phyloP scores from a whole-genome alignment of 2,888 invertebrate genomes.

The Choreutis nemorana region DNA sequence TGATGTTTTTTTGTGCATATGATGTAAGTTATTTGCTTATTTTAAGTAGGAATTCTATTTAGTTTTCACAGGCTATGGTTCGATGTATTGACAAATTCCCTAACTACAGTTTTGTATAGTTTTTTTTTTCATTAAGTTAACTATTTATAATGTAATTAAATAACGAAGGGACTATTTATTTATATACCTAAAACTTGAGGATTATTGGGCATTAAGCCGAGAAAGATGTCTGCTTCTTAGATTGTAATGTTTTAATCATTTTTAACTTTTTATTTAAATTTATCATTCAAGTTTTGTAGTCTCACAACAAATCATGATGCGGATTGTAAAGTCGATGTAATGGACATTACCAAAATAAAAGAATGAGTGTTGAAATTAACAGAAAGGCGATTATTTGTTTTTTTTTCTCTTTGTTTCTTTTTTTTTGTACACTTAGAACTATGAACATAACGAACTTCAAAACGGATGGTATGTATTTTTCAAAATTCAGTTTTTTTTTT shows the following conservation, averaged over 20 bases:
- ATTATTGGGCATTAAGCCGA: slow-evolving; percentile 37
- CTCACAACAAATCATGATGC: slow-evolving; percentile 66
- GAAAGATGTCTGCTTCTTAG: too few relatives aligned
- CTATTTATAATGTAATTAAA: slow-evolving; percentile 57
- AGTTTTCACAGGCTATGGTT: slow-evolving; percentile 16
- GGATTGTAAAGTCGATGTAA: slow-evolving; percentile 40
- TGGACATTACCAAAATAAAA: slow-evolving; percentile 60
- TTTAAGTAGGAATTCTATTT: slow-evolving; percentile 1
- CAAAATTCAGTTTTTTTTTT: slow-evolving; percentile 40
- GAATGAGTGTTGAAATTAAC: slow-evolving; percentile 68
- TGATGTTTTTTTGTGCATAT: slow-evolving; percentile 21
- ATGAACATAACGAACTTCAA: slow-evolving; percentile 11
- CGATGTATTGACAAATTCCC: too few relatives aligned
- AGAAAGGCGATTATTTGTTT: slow-evolving; percentile 57
- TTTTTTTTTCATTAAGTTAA: slow-evolving; percentile 40
- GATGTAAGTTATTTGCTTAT: slow-evolving; percentile 23
- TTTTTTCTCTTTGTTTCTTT: slow-evolving; percentile 36
- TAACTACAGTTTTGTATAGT: slow-evolving; percentile 61
- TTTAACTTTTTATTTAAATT: slow-evolving; percentile 4
- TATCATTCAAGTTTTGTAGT: slow-evolving; percentile 28
- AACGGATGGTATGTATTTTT: slow-evolving; percentile 49
- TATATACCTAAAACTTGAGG: slow-evolving; percentile 32
- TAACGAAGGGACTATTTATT: slow-evolving; percentile 56
- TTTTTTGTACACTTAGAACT: slow-evolving; percentile 19
- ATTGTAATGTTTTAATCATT: slow-evolving; percentile 6